phyloP scores from a whole-genome alignment of 2,113 vertebrate species.

The Notarius quadriscutis region DNA sequence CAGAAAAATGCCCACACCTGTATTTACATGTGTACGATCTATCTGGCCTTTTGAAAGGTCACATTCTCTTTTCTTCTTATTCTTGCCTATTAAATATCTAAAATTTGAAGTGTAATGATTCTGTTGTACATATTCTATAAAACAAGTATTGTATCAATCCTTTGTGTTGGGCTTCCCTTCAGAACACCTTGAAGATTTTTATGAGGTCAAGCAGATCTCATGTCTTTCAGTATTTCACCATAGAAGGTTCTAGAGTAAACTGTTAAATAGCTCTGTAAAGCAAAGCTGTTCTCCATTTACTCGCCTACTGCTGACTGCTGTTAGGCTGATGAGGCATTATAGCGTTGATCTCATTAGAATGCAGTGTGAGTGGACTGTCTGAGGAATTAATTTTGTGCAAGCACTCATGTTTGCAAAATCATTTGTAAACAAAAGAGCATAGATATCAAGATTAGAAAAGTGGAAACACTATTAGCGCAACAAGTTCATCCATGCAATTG shows the following conservation, averaged over 20 bases:
- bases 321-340: neutral
- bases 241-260: neutral
- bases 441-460: constrained; percentile 13
- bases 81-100: neutral
- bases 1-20: neutral
- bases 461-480: neutral
- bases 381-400: constrained; percentile 28
- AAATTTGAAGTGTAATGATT: neutral
- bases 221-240: neutral
- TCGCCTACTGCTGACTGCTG: neutral
- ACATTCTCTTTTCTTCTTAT: neutral
- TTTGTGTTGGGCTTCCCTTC: neutral
- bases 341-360: constrained; percentile 21
- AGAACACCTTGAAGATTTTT: neutral
- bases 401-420: constrained; percentile 25
- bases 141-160: neutral
- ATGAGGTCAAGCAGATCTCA: neutral
- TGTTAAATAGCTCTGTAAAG: neutral
- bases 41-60: neutral
- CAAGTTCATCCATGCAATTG: neutral
- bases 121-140: neutral
- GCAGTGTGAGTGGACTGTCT: constrained; percentile 13
- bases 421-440: constrained; percentile 37
- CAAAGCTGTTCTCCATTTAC: neutral
- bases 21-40: constrained; percentile 17